Evolutionary conservation across 2,888 invertebrate species (phyloP), one percentile per base, ranked within the genome.

Genomic region (Hypomecis punctinalis): DNA sequence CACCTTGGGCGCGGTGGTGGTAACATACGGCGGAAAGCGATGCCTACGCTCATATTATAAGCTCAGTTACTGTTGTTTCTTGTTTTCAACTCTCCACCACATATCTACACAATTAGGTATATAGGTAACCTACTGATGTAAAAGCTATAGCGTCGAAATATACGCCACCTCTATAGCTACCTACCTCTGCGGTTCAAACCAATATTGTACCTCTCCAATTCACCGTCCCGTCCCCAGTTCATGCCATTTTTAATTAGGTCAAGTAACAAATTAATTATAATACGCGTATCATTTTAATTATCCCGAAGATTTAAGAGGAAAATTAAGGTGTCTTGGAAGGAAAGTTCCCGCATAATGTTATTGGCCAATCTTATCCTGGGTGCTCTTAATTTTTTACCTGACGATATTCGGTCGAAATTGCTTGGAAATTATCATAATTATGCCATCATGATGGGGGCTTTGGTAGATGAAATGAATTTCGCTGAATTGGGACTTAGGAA

Each of bases 231-330:
- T 33, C 23, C 45, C 23, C 10, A n/a, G 33, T 11, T 45, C 36
- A 42, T 36, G 61, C 55, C 63, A 67, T 61, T 62, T 61, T 64
- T 67, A 71, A 69, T 69, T 67, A 67, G 69, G 71, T 71, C 71
- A 67, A 61, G 61, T 66, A 61, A 58, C 43, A 40, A 61, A 65
- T 49, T 57, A 56, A 63, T 67, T 62, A 40, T 60, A 59, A 36
- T 49, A 56, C 48, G 52, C 45, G 63, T 66, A 66, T 62, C 58
- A 62, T 66, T 62, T 61, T 57, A 67, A 67, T 63, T 53, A 61
- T 53, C 11, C 48, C 45, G n/a, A 53, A 60, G 47, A 61, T 62
- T 59, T 54, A 46, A 48, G 59, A 56, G 55, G 55, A 65, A 61
- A 65, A 61, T 65, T 56, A 65, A 61, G 56, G 40, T 53, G 61